Evolutionary conservation across 1,140 invertebrate species (phyloP).

Genomic region (Saccostrea glomerata): DNA sequence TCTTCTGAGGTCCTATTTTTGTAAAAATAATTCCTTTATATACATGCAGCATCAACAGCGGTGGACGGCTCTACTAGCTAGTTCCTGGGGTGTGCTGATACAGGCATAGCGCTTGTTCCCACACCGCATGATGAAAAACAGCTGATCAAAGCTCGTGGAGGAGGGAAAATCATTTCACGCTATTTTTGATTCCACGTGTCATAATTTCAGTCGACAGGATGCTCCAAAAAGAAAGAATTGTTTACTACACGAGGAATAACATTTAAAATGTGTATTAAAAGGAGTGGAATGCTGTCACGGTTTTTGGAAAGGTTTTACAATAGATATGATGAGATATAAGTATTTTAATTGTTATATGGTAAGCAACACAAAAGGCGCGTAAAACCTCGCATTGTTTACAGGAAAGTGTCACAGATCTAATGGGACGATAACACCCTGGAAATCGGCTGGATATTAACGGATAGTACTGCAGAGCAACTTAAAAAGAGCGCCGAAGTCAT

Average conservation of each 20-base stretch:
- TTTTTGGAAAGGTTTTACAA: neutral
- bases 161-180: neutral
- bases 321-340: neutral
- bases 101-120: neutral
- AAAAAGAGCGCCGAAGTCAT: neutral
- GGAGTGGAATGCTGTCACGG: neutral
- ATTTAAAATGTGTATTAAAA: neutral
- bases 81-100: neutral
- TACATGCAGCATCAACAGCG: constrained; percentile 1
- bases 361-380: neutral
- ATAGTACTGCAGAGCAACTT: neutral
- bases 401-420: neutral
- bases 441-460: neutral
- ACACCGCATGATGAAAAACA: constrained; percentile 5
- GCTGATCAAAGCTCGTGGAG: neutral
- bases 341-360: neutral
- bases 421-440: neutral
- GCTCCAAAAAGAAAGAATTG: neutral
- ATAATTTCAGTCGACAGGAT: neutral
- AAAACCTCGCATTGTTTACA: constrained; percentile 4
- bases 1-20: neutral
- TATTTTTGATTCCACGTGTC: constrained; percentile 32
- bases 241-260: neutral
- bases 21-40: neutral
- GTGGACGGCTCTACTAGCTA: neutral